Conservation (phyloP, 2,797 vertebrate genomes). For the Myoxocephalus aenaeus region DNA sequence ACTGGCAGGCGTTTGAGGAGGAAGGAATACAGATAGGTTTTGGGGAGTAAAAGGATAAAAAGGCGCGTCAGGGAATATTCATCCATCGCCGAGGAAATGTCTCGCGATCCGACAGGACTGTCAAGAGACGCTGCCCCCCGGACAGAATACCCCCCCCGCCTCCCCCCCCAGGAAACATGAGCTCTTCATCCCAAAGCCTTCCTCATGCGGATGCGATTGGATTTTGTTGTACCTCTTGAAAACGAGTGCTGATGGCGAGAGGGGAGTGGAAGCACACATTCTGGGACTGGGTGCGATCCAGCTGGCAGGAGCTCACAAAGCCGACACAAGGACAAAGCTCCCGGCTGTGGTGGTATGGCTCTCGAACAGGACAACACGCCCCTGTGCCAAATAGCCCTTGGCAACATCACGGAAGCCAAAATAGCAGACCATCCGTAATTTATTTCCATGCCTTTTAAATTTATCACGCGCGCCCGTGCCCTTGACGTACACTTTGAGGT, state of each 20-base stretch:
- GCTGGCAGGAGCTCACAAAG: slow-evolving; percentile 74
- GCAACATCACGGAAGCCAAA: slow-evolving; percentile 63
- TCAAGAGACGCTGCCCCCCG: slow-evolving; percentile 39
- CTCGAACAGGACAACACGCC: slow-evolving; percentile 69
- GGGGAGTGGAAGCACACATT: slow-evolving; percentile 73
- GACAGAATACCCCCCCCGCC: slow-evolving; percentile 1
- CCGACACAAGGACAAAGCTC: slow-evolving; percentile 78
- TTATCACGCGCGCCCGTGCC: slow-evolving; percentile 33
- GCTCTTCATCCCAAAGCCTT: slow-evolving; percentile 54
- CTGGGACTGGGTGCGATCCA: slow-evolving; percentile 74
- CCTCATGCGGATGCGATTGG: slow-evolving; percentile 63
- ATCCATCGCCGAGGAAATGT: slow-evolving; percentile 47
- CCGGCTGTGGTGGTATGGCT: slow-evolving; percentile 74
- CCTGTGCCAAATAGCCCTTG: slow-evolving; percentile 73
- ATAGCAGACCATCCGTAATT: slow-evolving; percentile 70
- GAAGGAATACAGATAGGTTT: slow-evolving; percentile 55
- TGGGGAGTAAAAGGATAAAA: slow-evolving; percentile 36
- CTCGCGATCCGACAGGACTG: slow-evolving; percentile 48
- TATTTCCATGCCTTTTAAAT: slow-evolving; percentile 73
- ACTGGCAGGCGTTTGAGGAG: slow-evolving; percentile 43
- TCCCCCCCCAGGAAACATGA: slow-evolving; percentile 28
- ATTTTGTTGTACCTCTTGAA: slow-evolving; percentile 72
- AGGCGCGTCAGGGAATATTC: slow-evolving; percentile 40
- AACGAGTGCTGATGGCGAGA: slow-evolving; percentile 57
- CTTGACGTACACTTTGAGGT: slow-evolving; percentile 47